Evolutionary conservation across 2,888 invertebrate genomes (phyloP).

Genomic region (Perdita meconis): DNA sequence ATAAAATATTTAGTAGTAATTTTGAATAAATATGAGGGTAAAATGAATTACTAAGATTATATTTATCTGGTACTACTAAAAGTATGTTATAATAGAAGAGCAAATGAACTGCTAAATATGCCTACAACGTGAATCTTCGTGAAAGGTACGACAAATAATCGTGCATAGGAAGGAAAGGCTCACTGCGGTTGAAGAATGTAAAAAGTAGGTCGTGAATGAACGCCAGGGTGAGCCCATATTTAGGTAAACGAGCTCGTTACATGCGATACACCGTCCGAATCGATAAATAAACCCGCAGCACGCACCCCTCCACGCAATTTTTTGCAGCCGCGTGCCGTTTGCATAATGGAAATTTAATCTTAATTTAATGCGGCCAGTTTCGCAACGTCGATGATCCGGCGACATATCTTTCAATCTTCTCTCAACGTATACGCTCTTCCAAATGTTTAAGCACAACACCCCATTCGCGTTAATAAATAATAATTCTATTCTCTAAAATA

Average conservation of each 20-base stretch:
- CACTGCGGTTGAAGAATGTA: conserved; percentile 8
- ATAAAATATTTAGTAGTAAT: too few relatives aligned
- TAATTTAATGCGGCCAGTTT: conserved; percentile 33
- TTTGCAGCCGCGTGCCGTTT: conserved; percentile 36
- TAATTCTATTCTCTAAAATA: too few relatives aligned
- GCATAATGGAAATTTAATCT: conserved; percentile 59
- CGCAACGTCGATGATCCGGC: conserved; percentile 8
- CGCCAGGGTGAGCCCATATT: conserved; percentile 53
- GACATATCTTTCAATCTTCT: conserved; percentile 11
- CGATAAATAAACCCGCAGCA: conserved; percentile 57
- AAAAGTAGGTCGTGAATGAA: conserved; percentile 48
- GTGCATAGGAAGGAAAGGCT: background rate
- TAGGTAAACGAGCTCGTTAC: conserved; percentile 65
- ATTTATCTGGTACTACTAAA: too few relatives aligned
- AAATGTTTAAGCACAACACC: too few relatives aligned
- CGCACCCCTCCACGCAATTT: conserved; percentile 43
- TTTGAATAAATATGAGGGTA: too few relatives aligned
- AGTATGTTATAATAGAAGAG: too few relatives aligned
- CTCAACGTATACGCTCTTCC: too few relatives aligned
- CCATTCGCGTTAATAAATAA: too few relatives aligned
- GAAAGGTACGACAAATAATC: conserved; percentile 18
- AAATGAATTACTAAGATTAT: too few relatives aligned
- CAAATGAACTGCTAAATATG: too few relatives aligned
- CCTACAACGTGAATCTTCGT: background rate
- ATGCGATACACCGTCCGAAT: conserved; percentile 63